Conservation (phyloP, 2,113 vertebrate genomes). For the Barbus barbus region DNA sequence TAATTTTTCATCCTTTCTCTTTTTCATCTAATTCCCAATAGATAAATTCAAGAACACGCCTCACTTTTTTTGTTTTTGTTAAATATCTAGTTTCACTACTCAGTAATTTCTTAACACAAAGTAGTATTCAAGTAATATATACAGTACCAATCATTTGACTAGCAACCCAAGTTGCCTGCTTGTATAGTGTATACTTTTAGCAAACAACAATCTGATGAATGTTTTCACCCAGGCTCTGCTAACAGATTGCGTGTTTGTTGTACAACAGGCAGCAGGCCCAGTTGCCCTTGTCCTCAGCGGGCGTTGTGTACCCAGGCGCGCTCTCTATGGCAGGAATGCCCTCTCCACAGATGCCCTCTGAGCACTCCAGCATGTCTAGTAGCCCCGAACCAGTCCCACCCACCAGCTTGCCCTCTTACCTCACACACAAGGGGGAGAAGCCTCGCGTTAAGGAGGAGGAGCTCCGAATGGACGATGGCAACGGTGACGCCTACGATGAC, state of each 20-base stretch:
- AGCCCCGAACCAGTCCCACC: constrained; percentile 93
- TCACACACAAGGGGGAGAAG: constrained; percentile 85
- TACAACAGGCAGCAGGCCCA: constrained; percentile 90
- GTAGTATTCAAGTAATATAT: neutral
- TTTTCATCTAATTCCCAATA: neutral
- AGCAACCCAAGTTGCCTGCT: too few relatives aligned
- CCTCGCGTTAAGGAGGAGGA: constrained; percentile 92
- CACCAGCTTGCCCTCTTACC: constrained; percentile 82
- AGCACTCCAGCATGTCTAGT: constrained; percentile 98
- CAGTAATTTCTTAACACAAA: neutral
- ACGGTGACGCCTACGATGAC: constrained; percentile 92
- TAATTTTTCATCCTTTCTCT: too few relatives aligned
- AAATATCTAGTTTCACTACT: too few relatives aligned
- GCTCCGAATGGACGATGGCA: constrained; percentile 88
- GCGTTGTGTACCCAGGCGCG: constrained; percentile 92
- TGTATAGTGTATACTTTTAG: neutral
- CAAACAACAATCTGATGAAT: neutral
- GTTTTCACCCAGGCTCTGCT: neutral
- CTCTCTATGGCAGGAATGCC: constrained; percentile 95
- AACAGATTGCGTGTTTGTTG: constrained; percentile 34
- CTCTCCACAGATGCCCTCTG: constrained; percentile 96
- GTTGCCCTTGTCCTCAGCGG: constrained; percentile 87
- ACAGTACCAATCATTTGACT: neutral
- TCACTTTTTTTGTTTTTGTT: neutral
- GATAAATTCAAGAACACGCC: neutral